Evolutionary conservation across 1,140 invertebrate genomes (phyloP).

Genomic region (Gonatopus flavifemur): DNA sequence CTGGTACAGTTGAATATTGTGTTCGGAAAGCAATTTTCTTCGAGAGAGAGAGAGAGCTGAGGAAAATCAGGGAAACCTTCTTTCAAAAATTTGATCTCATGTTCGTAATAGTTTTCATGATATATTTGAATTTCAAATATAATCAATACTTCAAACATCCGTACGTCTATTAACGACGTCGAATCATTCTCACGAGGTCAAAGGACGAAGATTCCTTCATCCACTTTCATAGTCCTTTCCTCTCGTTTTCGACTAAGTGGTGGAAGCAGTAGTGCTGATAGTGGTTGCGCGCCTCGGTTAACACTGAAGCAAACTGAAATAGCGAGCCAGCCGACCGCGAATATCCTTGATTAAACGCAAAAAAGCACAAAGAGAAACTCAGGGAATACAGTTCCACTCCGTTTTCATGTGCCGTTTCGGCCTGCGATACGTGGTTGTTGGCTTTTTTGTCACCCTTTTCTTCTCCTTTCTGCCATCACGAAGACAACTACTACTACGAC

Average conservation of each 20-base stretch:
- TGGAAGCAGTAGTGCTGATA: neutral
- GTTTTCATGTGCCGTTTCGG: conserved; percentile 23
- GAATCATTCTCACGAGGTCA: conserved; percentile 1
- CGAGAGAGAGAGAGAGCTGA: too few species aligned
- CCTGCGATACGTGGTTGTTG: conserved; percentile 20
- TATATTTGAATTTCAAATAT: too few species aligned
- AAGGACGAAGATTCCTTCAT: neutral
- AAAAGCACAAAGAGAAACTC: conserved; percentile 29
- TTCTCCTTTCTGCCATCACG: conserved; percentile 34
- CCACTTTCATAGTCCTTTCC: neutral
- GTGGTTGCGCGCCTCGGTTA: conserved; percentile 34
- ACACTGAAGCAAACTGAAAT: conserved; percentile 36
- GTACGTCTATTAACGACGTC: conserved; percentile 2
- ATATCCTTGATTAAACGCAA: conserved; percentile 54
- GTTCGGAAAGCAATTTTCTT: too few species aligned
- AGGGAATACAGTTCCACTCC: too few species aligned
- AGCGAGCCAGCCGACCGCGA: conserved; percentile 44
- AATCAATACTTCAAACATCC: conserved; percentile 1
- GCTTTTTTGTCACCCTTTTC: conserved; percentile 35
- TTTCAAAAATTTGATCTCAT: too few species aligned
- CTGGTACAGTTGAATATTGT: too few species aligned
- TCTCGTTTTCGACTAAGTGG: conserved; percentile 11
- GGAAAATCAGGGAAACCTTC: too few species aligned
- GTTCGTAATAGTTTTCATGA: too few species aligned
- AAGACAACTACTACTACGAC: too few species aligned